Base-by-base conservation (phyloP, 2,113 vertebrate species). In the Muntiacus reevesi region DNA sequence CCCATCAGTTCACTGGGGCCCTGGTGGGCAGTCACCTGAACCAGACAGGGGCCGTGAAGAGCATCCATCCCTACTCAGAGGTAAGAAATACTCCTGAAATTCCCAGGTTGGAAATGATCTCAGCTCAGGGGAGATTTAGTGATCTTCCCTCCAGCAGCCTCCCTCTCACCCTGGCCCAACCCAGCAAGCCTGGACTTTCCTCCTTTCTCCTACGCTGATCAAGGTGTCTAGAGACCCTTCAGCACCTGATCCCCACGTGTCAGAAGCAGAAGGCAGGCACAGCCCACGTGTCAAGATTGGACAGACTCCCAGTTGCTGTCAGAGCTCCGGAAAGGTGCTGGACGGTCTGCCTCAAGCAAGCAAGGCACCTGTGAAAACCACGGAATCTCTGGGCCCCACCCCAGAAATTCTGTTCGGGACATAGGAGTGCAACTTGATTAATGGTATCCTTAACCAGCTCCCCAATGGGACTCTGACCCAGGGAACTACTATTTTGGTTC, bases 21-120 rank as follows among this genome's bases (percentile, higher is more conserved):
- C 25, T 7, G 5, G 7, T 0, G 0, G 21, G 60, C 60, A 85
- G 43, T 54, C 67, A 21, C 3, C 1, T 3, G 43, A 90, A 60
- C 54, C 62, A 78, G 30, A 3, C 47, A 45, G 50, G 23, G 40
- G 54, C 47, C 43, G 25, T 14, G n/a, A 15, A 62, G 86, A 74
- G 45, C 8, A 4, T 2, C n/a, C 6, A 43, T 87, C 87, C 64
- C 74, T 83, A 47, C 62, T 93, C 9, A 62, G 25, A 28, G 11
- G 1, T 11, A 52, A 59, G 92, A 81, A 50, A 19, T n/a, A 28
- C 16, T 36, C 67, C 89, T 79, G 81, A 55, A 43, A 33, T 60
- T 60, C 81, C 55, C 17, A 54, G 60, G 28, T 28, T 82, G 88
- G 36, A 60, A 47, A n/a, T 40, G 17, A 52, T 36, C 94, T 87